Base-by-base conservation (phyloP, 2,797 vertebrate genomes). In the Gouania willdenowi region DNA sequence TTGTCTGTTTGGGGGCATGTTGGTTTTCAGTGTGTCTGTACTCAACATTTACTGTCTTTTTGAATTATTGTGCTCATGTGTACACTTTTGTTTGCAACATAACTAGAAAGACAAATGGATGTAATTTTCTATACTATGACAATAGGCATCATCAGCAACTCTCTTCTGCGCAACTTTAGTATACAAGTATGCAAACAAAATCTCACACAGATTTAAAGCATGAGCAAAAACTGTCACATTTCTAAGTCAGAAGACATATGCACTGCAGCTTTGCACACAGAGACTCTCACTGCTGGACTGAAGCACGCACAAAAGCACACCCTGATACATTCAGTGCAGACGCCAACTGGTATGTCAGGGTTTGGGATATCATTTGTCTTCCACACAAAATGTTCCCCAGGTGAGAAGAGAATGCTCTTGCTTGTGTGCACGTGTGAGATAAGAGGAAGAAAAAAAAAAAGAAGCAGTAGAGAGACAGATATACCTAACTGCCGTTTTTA, bases 1-100 rank as follows among this genome's bases (percentile, higher is more conserved):
- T 62, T 74, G 47, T 68, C 39, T 72, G 27, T 76, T 65, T 71
- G 50, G 10, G 1, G 29, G 61, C 33, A 35, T 57, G 46, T 35
- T 35, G 3, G n/a, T n/a, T 45, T 4, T 27, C 34, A n/a, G 16
- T 23, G 13, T 42, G 45, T 36, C 37, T 35, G 22, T 47, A 28
- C 45, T 36, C 12, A 36, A 23, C 42, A 54, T 54, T 26, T 17
- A 24, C 25, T 36, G 21, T 44, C 2, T 59, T 8, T 30, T 5
- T 28, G 6, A 32, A 41, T 25, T 39, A 12, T 25, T 16, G 10
- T 23, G 12, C n/a, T n/a, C n/a, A 15, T 31, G 28, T 29, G 19
- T 26, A 28, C 41, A 17, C 8, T 6, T 29, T 14, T 8, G 26
- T 17, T 26, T 26, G 28, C n/a, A 36, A 28, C 41, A 20, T 19